A percentile compares a stretch with the other conserved stretches of the same genome.
phyloP scores from a whole-genome alignment of 2,888 invertebrate species.

The Eupithecia subfuscata region DNA sequence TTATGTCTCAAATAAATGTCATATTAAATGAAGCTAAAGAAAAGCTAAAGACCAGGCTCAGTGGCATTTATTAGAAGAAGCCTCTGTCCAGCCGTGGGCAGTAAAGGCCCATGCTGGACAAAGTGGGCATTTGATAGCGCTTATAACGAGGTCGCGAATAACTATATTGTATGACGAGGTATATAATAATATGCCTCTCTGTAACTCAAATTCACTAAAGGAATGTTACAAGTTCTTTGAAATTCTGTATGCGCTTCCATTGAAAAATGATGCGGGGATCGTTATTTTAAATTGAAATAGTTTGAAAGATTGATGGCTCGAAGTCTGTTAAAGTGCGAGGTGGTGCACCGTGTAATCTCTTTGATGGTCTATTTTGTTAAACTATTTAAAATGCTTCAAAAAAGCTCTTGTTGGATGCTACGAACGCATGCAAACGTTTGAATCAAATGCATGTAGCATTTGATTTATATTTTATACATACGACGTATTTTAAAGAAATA shows the following conservation, averaged over 20 bases:
- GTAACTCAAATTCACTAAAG: constrained; percentile 48
- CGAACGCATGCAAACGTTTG: too few relatives aligned
- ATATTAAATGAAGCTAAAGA: neutral
- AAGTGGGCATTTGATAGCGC: neutral
- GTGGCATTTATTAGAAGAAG: neutral
- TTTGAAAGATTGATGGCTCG: constrained; percentile 44
- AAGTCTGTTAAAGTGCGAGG: constrained; percentile 21
- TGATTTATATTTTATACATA: too few relatives aligned
- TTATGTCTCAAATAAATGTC: neutral
- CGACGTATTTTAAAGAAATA: too few relatives aligned
- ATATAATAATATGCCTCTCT: neutral
- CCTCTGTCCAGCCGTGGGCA: neutral
- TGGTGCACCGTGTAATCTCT: constrained; percentile 10
- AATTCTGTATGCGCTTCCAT: constrained; percentile 47
- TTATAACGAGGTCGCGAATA: neutral
- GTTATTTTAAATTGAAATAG: constrained; percentile 50
- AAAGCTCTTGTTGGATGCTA: too few relatives aligned
- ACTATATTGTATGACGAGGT: neutral
- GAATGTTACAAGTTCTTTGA: constrained; percentile 48
- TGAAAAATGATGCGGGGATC: constrained; percentile 53
- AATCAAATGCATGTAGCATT: too few relatives aligned
- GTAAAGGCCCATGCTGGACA: neutral
- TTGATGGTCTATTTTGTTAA: neutral
- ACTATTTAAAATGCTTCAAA: neutral
- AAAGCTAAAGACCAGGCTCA: neutral